Evolutionary conservation across 2,888 invertebrate species (phyloP).

Genomic region (Taenaris catops): DNA sequence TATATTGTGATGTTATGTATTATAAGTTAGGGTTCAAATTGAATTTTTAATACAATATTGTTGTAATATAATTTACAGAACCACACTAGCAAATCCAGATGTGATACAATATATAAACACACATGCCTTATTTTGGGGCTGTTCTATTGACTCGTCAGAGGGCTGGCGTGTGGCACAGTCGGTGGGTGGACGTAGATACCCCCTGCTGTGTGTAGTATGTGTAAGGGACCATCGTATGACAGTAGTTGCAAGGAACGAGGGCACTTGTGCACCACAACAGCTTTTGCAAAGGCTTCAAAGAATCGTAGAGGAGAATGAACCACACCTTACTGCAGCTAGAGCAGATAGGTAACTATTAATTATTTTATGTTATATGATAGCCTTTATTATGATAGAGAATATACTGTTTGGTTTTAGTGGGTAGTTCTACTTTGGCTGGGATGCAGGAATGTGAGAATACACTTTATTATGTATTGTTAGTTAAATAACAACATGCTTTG

Average conservation of each 20-base stretch:
- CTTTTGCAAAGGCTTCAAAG: conserved; percentile 86
- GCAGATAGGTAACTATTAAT: conserved; percentile 86
- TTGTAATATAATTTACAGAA: conserved; percentile 54
- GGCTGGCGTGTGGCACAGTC: conserved; percentile 96
- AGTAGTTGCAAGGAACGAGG: conserved; percentile 94
- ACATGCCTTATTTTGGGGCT: conserved; percentile 96
- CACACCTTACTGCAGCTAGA: conserved; percentile 91
- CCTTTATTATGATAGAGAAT: too few species aligned
- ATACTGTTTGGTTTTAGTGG: neutral
- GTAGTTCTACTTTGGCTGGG: too few species aligned
- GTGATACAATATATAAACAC: conserved; percentile 91
- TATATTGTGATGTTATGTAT: too few species aligned
- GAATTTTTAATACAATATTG: neutral
- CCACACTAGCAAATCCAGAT: conserved; percentile 84
- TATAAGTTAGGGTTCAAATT: too few species aligned
- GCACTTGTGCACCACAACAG: conserved; percentile 86
- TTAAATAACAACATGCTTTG: too few species aligned
- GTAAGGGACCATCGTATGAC: conserved; percentile 96
- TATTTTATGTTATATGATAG: too few species aligned
- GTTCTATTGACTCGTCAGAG: conserved; percentile 92
- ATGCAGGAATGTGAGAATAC: too few species aligned
- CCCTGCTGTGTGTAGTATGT: conserved; percentile 94
- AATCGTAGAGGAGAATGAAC: conserved; percentile 92
- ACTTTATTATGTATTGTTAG: too few species aligned
- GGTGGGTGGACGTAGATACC: conserved; percentile 88